A percentile compares a stretch with the other conserved stretches of the same genome.
Conservation (phyloP, 2,888 invertebrate genomes). For the Troides aeacus region DNA sequence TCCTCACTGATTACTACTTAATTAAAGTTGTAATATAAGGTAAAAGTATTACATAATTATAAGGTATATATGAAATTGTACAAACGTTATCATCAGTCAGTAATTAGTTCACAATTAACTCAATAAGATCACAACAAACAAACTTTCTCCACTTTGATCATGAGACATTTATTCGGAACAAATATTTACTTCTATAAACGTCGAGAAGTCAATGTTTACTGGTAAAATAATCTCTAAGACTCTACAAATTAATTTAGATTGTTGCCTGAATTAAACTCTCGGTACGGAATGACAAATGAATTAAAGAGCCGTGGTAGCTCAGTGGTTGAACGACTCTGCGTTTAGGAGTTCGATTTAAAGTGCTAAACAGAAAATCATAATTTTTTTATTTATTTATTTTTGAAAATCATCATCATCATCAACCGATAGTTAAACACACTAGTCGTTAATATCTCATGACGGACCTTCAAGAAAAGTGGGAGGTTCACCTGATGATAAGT, state of each 20-base stretch:
- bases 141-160: constrained; percentile 43
- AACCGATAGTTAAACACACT: no score
- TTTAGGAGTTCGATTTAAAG: not conserved
- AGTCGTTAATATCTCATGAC: no score
- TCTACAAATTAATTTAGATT: constrained; percentile 70
- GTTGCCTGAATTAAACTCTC: constrained; percentile 50
- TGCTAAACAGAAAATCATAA: not conserved
- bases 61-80: not conserved
- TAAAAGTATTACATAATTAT: no score
- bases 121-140: constrained; percentile 32
- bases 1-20: no score
- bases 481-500: no score
- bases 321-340: not conserved
- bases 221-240: constrained; percentile 69
- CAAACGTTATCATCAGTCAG: constrained; percentile 3
- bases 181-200: constrained; percentile 68
- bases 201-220: constrained; percentile 55
- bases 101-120: constrained; percentile 25
- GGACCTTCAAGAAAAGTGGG: no score
- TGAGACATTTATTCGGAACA: constrained; percentile 52
- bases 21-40: no score
- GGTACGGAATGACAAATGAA: not conserved
- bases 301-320: not conserved
- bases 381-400: no score
- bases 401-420: no score